Evolutionary conservation across 2,888 invertebrate species (phyloP).

Genomic region (Stenurella melanura): DNA sequence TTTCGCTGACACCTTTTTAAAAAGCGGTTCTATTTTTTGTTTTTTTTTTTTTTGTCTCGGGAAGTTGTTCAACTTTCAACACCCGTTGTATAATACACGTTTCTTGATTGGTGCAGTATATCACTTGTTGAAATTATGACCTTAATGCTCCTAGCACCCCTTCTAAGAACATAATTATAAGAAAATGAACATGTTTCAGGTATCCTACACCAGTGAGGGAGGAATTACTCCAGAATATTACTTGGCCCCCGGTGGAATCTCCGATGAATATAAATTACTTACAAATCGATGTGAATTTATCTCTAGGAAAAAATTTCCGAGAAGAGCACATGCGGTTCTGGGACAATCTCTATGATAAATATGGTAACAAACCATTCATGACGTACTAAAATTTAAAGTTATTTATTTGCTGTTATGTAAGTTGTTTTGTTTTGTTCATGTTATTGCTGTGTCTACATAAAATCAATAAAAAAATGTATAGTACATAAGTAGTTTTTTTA

Average conservation of each 20-base stretch:
- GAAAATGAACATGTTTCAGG: conserved; percentile 32
- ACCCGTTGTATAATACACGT: no score
- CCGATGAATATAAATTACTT: conserved; percentile 42
- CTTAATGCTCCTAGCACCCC: no score
- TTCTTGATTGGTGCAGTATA: no score
- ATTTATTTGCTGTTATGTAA: not conserved
- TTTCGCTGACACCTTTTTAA: no score
- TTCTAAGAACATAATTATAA: no score
- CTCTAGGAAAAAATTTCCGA: conserved; percentile 43
- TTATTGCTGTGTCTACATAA: not conserved
- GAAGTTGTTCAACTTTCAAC: no score
- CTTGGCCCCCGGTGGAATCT: conserved; percentile 47
- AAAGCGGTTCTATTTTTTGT: no score
- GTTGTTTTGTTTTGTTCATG: not conserved
- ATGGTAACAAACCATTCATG: conserved; percentile 45
- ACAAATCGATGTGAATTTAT: conserved; percentile 42
- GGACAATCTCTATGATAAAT: conserved; percentile 41
- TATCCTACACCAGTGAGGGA: conserved; percentile 48
- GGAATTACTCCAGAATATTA: conserved; percentile 38
- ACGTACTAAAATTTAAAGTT: conserved; percentile 40
- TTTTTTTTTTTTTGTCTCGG: no score
- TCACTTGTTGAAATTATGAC: no score
- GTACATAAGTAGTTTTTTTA: no score
- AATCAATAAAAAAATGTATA: no score
- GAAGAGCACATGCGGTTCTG: conserved; percentile 45